Base-by-base conservation (phyloP, 1,140 invertebrate genomes). In the Drosophila gunungcola region DNA sequence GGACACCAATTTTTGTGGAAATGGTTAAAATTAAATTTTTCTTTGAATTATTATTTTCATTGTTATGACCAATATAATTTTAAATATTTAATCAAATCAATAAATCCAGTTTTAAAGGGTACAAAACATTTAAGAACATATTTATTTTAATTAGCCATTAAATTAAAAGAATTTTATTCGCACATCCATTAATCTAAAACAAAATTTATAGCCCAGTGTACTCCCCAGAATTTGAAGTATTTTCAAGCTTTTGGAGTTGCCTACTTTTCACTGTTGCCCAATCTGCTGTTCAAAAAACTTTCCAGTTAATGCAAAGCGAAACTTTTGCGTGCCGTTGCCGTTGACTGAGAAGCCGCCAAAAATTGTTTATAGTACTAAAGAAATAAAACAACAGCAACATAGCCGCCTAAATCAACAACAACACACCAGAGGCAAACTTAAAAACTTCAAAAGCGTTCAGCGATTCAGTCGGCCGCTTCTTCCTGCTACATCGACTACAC, bases 391-490 rank as follows among this genome's bases (percentile, higher is more conserved):
- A 45, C 39, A 54, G 42, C 45, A 53, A 46, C 55, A 51, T 29
- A 29, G 55, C 46, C 60, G 46, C 46, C 43, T 84, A 68, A 74
- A 77, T 62, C 81, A 83, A 78, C 60, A 85, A 70, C 52, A 82
- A 75, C 46, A 53, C 43, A 29, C 53, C 48, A 49, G 45, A 42
- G 52, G 72, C 73, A 67, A 51, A 34, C 48, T 32, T 16, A 10
- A 10, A 64, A 68, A 83, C 82, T 86, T 86, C 65, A 83, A 86
- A 85, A 78, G 81, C 80, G 62, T 49, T 58, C 41, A 63, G 65
- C 82, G 83, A 86, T 79, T 64, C 83, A 86, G 83, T 88, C 78
- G 83, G 84, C 62, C 80, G 83, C 63, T 77, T 88, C 83, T 88
- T 88, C 83, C 83, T 89, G 79, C 79, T 76, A 67, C 62, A 55